phyloP scores from a whole-genome alignment of 2,888 invertebrate species.

The Epistrophella euchroma region DNA sequence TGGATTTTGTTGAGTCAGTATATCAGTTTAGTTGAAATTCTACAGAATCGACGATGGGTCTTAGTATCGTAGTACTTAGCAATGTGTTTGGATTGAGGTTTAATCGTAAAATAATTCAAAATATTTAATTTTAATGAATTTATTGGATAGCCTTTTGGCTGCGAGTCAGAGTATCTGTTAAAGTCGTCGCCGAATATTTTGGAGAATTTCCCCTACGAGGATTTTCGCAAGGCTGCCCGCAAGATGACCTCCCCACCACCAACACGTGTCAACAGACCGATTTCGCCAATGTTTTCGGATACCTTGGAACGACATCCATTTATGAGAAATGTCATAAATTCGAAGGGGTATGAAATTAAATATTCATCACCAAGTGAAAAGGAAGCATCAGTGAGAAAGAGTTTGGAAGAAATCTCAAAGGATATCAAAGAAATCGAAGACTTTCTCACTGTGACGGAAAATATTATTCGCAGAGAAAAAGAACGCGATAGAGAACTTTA shows the following conservation, averaged over 20 bases:
- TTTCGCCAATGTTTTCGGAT: constrained; percentile 81
- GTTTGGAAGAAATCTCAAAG: constrained; percentile 83
- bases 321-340: constrained; percentile 82
- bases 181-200: constrained; percentile 83
- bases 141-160: constrained; percentile 72
- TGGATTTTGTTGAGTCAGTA: constrained; percentile 32
- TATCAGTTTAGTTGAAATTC: constrained; percentile 43
- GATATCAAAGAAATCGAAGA: constrained; percentile 84
- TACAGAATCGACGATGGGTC: constrained; percentile 64
- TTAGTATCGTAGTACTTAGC: constrained; percentile 59
- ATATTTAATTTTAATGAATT: constrained; percentile 40
- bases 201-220: constrained; percentile 82
- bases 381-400: constrained; percentile 81
- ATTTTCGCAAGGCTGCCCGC: constrained; percentile 77
- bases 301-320: constrained; percentile 82
- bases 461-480: constrained; percentile 81
- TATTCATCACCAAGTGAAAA: constrained; percentile 82
- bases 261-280: constrained; percentile 50
- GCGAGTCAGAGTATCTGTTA: constrained; percentile 79
- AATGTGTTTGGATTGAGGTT: constrained; percentile 50
- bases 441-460: constrained; percentile 83
- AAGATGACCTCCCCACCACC: constrained; percentile 70
- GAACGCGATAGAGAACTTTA: constrained; percentile 80
- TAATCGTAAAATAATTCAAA: constrained; percentile 36
- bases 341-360: constrained; percentile 77